Evolutionary conservation across 2,888 invertebrate species (phyloP), one percentile per base, ranked within the genome.

Genomic region (Argynnis bischoffii): DNA sequence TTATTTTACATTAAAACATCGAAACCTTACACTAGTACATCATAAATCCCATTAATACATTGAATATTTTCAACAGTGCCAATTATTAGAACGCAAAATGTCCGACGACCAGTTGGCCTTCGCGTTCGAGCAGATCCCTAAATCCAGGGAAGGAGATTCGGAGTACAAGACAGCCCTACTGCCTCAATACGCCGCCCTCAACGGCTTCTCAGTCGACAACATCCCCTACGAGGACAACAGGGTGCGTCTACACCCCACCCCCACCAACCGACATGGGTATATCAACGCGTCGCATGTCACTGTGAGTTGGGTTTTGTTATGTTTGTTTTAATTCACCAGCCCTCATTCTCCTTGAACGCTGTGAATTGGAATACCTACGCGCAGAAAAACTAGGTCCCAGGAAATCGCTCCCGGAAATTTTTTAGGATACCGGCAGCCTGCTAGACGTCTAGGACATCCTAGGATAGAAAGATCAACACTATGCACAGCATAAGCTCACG

Each of bases 221-320:
- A 93, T 98, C 73, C 98, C 98, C 0, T 99, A 98, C 83, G 98
- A 98, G 80, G 97, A 97, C 81, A 98, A 97, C 84, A 89, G 98
- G 63, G 96, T 98, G 48, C 94, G 96, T 70, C 89, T 98, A 26
- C 95, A 95, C n/a, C 96, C 98, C 6, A 94, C 95, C 13, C 95
- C 96, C 78, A 94, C 95, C 76, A 98, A 99, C 88, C 95, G 96
- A 64, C 94, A 95, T 79, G 98, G 98, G 15, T 99, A 98, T 79
- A 96, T 98, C 75, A 98, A 98, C 90, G 98, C 98, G 1, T 98
- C 98, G 3, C 97, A 98, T 80, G 95, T 98, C 71, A 96, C 97
- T 78, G 98, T 97, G 84, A 83, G 82, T 78, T 15, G 3, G 55
- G 1, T 6, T 46, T 56, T 56, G 11, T 41, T 18, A 2, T 14